These are phyloP conservation scores for Platalea minor DNA, from an alignment of 2,797 vertebrate species.

Conservation along the genomic window DNA sequence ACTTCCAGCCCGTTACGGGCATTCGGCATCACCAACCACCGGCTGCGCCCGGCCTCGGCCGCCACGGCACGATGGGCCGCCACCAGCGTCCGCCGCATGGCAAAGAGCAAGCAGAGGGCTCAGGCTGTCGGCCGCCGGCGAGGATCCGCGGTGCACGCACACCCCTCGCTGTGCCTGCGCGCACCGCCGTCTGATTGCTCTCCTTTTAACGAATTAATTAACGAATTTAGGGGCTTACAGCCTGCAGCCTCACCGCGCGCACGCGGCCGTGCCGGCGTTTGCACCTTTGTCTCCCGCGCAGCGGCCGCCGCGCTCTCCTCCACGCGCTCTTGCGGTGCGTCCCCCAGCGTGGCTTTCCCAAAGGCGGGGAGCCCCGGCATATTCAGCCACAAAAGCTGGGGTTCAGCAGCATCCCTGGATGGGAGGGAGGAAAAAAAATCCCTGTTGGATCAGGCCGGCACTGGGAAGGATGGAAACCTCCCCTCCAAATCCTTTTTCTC, in stretches of 20 bases:
- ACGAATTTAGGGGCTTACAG: neutral
- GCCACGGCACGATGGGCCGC: neutral
- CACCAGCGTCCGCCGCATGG: neutral
- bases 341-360: neutral
- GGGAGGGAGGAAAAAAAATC: neutral
- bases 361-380: neutral
- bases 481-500: neutral
- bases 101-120: neutral
- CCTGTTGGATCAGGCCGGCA: rapidly evolving
- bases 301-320: neutral
- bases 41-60: neutral
- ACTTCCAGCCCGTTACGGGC: neutral
- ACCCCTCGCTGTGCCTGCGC: neutral
- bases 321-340: neutral
- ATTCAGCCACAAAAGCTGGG: rapidly evolving
- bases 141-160: neutral
- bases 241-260: too few species aligned
- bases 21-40: too few species aligned
- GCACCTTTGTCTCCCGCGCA: neutral
- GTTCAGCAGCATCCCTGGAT: neutral
- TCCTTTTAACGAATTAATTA: neutral
- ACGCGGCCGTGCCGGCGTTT: neutral
- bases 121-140: neutral
- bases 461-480: neutral
- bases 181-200: neutral